phyloP scores from a whole-genome alignment of 2,113 vertebrate genomes.

The Varanus salvator region DNA sequence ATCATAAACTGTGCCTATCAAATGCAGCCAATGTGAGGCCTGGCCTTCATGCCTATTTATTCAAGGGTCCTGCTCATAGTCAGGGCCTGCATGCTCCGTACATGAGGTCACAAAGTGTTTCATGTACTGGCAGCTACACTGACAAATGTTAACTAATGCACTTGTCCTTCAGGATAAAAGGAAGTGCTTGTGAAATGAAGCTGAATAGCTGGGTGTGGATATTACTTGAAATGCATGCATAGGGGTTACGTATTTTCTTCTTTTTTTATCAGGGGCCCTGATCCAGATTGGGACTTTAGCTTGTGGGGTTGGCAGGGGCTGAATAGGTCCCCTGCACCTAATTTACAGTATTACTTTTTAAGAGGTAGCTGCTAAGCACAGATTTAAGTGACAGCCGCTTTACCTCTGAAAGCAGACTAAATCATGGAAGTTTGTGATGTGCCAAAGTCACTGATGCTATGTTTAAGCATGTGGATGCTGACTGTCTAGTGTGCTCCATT shows the following conservation, averaged over 20 bases:
- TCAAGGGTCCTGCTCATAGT: slow-evolving; percentile 52
- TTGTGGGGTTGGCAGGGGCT: no score
- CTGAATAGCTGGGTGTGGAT: slow-evolving; percentile 52
- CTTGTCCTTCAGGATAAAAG: slow-evolving; percentile 69
- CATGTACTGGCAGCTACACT: slow-evolving; percentile 58
- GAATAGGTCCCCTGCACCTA: no score
- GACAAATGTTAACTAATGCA: slow-evolving; percentile 74
- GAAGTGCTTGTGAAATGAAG: slow-evolving; percentile 70
- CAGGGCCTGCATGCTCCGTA: slow-evolving; percentile 21
- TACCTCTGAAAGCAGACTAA: slow-evolving; percentile 63
- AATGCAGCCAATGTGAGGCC: slow-evolving; percentile 59
- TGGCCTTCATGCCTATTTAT: slow-evolving; percentile 64
- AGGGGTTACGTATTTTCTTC: no score
- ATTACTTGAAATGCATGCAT: no score
- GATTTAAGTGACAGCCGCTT: no score
- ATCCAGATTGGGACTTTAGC: no score
- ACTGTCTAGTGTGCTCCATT: neutral
- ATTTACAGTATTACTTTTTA: no score
- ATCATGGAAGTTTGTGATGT: slow-evolving; percentile 6
- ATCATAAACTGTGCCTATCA: slow-evolving; percentile 64
- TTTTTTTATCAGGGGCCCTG: no score
- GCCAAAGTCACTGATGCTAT: neutral
- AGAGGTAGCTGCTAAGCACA: no score
- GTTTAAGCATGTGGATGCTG: no score
- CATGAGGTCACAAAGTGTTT: slow-evolving; percentile 71